phyloP scores from a whole-genome alignment of 2,888 invertebrate genomes.

The Rotaria socialis region DNA sequence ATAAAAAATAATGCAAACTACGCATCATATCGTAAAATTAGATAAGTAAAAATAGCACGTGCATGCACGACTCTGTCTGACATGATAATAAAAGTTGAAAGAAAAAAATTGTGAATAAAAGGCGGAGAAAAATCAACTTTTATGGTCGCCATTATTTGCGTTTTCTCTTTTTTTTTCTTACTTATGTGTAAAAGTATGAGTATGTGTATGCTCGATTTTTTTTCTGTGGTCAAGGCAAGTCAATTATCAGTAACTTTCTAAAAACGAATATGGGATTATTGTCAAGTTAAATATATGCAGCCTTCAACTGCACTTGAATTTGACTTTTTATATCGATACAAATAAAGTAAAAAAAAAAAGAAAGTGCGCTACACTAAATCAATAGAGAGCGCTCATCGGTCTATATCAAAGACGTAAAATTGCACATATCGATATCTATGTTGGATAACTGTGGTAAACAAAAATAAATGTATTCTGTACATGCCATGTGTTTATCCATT shows the following conservation, averaged over 20 bases:
- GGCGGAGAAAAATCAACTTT: neutral
- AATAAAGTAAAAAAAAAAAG: neutral
- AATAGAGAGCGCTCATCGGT: neutral
- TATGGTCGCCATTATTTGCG: neutral
- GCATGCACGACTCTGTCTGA: neutral
- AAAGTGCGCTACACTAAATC: neutral
- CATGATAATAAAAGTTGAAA: conserved; percentile 3
- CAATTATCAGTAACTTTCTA: conserved; percentile 10
- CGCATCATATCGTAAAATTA: neutral
- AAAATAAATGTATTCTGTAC: neutral
- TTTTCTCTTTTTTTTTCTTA: neutral
- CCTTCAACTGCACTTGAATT: neutral
- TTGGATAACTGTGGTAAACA: neutral
- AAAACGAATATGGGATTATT: neutral
- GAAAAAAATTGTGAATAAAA: neutral
- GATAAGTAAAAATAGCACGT: conserved; percentile 10
- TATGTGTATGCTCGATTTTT: neutral
- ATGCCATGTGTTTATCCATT: neutral
- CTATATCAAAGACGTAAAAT: neutral
- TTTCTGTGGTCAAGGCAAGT: neutral
- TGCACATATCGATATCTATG: neutral
- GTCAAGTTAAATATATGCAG: neutral
- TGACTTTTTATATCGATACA: neutral
- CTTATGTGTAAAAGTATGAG: neutral
- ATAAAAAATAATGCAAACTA: neutral